Evolutionary conservation across 1,140 invertebrate genomes (phyloP), one percentile per base, ranked within the genome.

Genomic region (Probaryconus sp.): DNA sequence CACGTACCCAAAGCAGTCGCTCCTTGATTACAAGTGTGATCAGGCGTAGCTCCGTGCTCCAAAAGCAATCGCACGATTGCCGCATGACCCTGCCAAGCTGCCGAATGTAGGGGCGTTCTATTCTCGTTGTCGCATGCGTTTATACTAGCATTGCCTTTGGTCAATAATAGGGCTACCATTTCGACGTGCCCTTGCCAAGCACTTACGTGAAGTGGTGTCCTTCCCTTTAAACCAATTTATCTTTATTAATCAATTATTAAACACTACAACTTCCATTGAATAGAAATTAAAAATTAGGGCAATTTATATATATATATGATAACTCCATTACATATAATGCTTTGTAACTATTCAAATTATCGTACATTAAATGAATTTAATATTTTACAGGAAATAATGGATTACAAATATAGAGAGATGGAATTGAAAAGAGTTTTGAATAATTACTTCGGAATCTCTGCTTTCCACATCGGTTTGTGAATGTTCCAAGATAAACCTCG

Each of bases 51-150:
- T 3, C 93, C 92, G 72, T 92, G 90, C 79, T 93, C 92, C 9
- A 97, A 87, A 5, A 98, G 87, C 26, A 97, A 87, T 43, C 93
- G 90, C 31, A 98, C 95, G 26, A 96, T 94, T 47, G 92, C 90
- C 14, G 92, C 91, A 77, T 97, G 95, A 5, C 97, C 97, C 83
- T 97, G 95, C 96, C 96, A 98, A 42, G 95, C 94, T n/a, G 96
- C 96, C 10, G 95, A 96, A 87, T 98, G 96, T 55, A 98, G 84
- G 3, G 97, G 94, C 0, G 96, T 97, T 30, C 97, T 89, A 40
- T 92, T 92, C 82, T 98, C 97, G 80, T 94, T 92, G 84, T 99
- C 97, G 47, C 93, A 92, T 0, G 95, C 94, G 83, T 98, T 96
- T 0, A 97, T 94, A 81, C 93, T 90, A 1, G 96, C 95, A 37